Evolutionary conservation across 2,888 invertebrate genomes (phyloP), one percentile per base, ranked within the genome.

Genomic region (Leptopilina syphax): DNA sequence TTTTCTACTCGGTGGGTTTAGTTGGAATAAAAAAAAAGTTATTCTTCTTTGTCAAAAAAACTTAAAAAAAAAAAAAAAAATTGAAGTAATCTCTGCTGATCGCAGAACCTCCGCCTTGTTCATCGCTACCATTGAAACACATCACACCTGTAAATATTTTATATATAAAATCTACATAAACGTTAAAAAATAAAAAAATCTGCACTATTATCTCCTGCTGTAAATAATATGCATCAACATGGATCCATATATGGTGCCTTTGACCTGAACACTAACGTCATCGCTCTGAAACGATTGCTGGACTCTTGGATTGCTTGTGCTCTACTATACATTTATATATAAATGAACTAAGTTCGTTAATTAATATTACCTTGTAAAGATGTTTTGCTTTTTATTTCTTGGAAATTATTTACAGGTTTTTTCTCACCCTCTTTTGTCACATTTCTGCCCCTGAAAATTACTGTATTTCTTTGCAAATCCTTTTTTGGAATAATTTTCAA

Each of bases 211-310:
- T 88, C 86, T 90, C 87, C 89, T 86, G 91, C 91, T 92, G 91
- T 92, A 92, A 91, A 91, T 92, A 91, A 91, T 90, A 89, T 85
- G 90, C 91, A 91, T 91, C 89, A 89, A 89, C 89, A 89, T 88
- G 88, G 88, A 89, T 86, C 87, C 89, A 90, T 89, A 90, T 89
- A 87, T 90, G 91, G 91, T 91, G 89, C 89, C 82, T 86, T 84
- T 73, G 84, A 85, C 88, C 89, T 89, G 89, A 89, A 87, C 88
- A 91, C 90, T 91, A 91, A 91, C 90, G 90, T 89, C 90, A 91
- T 90, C 89, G 89, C 90, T 90, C 90, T 90, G 90, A 88, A 90
- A 90, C 89, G 89, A 90, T 90, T 89, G 89, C 90, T 91, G 91
- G 90, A 91, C 87, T 91, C 88, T 91, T 90, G 89, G 89, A 91